These are phyloP conservation scores for Ploceus nigricollis DNA, from an alignment of 2,113 vertebrate species.

Conservation along the genomic window DNA sequence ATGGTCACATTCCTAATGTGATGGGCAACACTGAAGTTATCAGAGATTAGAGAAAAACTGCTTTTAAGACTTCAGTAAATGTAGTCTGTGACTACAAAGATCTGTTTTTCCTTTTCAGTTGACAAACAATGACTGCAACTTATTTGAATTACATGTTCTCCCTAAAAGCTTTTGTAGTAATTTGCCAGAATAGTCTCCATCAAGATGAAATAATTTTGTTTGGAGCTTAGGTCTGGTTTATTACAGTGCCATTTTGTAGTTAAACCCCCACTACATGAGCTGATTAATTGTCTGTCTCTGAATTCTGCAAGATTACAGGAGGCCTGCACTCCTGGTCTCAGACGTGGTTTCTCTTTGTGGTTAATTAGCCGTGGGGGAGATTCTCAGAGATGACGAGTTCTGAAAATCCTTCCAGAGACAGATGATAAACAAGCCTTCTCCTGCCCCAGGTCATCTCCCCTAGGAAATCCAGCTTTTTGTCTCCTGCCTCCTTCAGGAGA, in stretches of 20 bases:
- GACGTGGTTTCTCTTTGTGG: not conserved
- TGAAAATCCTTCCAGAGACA: not conserved
- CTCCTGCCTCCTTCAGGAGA: not conserved
- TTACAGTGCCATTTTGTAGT: not conserved
- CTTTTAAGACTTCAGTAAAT: not conserved
- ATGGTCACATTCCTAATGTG: not conserved
- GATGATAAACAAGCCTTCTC: not conserved
- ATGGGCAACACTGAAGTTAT: not conserved
- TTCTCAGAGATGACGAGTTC: not conserved
- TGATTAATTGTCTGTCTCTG: not conserved
- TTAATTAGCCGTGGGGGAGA: not conserved
- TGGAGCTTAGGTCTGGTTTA: not conserved
- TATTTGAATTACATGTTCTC: not conserved
- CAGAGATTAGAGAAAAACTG: not conserved
- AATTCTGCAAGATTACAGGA: not conserved
- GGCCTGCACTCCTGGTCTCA: not conserved
- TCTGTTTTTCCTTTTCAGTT: not conserved
- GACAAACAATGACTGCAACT: not conserved
- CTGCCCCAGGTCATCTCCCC: not conserved
- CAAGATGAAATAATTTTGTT: not conserved
- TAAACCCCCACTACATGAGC: not conserved
- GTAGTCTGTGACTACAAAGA: not conserved
- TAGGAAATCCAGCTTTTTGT: not conserved
- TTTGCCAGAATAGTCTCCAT: not conserved
- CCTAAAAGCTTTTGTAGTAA: slow-evolving; percentile 11